A percentile compares a stretch with the other conserved stretches of the same genome.
Conservation (phyloP, 2,113 vertebrate species). For the Lycaon pictus region DNA sequence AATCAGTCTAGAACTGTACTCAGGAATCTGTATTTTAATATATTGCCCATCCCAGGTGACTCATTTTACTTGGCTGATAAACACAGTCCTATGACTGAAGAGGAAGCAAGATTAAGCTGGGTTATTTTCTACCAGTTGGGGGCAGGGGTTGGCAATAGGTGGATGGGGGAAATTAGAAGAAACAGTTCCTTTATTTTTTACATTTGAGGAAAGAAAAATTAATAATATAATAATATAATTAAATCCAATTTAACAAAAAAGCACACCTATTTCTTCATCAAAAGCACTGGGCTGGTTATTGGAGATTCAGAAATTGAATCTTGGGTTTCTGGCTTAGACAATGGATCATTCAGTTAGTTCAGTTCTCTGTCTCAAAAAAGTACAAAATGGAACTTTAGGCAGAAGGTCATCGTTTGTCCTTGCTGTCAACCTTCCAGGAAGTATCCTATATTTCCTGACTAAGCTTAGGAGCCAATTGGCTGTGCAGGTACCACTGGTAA, state of each 20-base stretch:
- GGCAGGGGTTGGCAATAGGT: background rate
- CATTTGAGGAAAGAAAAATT: background rate
- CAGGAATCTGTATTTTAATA: background rate
- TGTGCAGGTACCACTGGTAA: background rate
- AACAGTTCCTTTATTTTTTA: background rate
- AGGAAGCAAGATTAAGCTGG: conserved; percentile 1
- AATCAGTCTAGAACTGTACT: background rate
- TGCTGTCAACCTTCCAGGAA: background rate
- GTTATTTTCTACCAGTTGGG: background rate
- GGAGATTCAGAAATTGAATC: background rate
- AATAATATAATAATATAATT: background rate
- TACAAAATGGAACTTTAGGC: background rate
- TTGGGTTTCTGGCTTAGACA: background rate
- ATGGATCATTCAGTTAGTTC: background rate
- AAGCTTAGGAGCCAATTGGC: background rate
- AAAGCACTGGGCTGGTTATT: background rate
- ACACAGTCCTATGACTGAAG: background rate
- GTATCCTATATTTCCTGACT: background rate
- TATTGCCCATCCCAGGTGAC: background rate
- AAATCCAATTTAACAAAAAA: background rate
- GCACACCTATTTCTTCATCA: background rate
- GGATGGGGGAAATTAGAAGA: background rate
- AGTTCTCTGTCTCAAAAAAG: background rate
- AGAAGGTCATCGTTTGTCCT: background rate
- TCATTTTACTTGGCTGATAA: background rate